phyloP scores from a whole-genome alignment of 2,888 invertebrate species.

The Orchesellides sinensis region DNA sequence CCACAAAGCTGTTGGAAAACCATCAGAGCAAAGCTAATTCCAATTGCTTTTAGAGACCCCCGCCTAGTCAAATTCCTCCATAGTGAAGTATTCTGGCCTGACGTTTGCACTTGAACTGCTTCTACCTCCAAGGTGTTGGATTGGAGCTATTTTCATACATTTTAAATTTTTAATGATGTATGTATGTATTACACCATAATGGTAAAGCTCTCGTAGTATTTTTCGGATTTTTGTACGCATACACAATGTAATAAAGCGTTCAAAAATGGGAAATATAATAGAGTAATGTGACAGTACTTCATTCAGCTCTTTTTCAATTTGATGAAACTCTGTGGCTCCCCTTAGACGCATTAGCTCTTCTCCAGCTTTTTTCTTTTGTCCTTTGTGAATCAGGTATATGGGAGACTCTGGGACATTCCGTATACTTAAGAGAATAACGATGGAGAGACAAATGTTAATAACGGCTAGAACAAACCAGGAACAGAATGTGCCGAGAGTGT shows the following conservation, averaged over 20 bases:
- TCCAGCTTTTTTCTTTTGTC: slow-evolving; percentile 81
- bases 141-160: slow-evolving; percentile 33
- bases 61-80: slow-evolving; percentile 48
- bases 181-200: neutral
- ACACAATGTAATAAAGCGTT: neutral
- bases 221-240: neutral
- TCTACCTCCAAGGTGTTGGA: slow-evolving; percentile 23
- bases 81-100: slow-evolving; percentile 21
- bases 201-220: neutral
- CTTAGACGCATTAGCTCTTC: slow-evolving; percentile 86
- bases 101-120: slow-evolving; percentile 19
- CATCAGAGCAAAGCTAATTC: slow-evolving; percentile 49
- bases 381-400: slow-evolving; percentile 83
- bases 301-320: slow-evolving; percentile 82
- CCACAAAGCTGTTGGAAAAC: slow-evolving; percentile 62
- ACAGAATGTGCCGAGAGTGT: slow-evolving; percentile 84
- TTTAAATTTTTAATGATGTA: neutral
- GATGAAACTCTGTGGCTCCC: slow-evolving; percentile 82
- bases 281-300: slow-evolving; percentile 77
- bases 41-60: slow-evolving; percentile 54
- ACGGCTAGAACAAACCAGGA: slow-evolving; percentile 82
- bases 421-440: slow-evolving; percentile 85
- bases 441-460: slow-evolving; percentile 83
- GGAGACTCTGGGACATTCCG: slow-evolving; percentile 87
- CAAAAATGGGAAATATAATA: neutral